A percentile compares a stretch with the other conserved stretches of the same genome.
These are phyloP conservation scores for Hippocampus barbouri DNA, from an alignment of 2,113 vertebrate species.

Conservation along the genomic window DNA sequence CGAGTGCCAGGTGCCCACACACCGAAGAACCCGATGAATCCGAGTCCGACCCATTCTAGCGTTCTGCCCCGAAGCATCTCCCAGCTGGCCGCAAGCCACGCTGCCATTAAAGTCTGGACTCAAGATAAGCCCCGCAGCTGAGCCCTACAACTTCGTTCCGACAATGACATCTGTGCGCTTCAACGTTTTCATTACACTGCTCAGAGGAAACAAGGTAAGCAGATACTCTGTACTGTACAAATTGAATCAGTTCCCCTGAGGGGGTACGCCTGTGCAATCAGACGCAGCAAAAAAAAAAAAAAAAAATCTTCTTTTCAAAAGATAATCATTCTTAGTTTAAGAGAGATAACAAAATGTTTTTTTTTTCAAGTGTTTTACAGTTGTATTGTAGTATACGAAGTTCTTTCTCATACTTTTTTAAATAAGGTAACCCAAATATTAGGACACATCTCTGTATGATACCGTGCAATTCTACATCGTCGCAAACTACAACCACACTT, in stretches of 20 bases:
- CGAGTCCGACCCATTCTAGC: slow-evolving; percentile 18
- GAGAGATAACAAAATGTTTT: background rate
- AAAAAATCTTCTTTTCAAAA: background rate
- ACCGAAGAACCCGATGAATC: slow-evolving; percentile 23
- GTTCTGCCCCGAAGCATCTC: slow-evolving; percentile 35
- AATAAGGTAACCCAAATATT: background rate
- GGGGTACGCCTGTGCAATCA: background rate
- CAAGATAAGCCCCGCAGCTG: slow-evolving; percentile 35
- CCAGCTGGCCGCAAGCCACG: slow-evolving; percentile 40
- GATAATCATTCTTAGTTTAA: too few species aligned
- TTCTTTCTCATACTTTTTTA: background rate
- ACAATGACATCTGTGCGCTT: slow-evolving; percentile 9
- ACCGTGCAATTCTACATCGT: too few species aligned
- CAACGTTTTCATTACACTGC: slow-evolving; percentile 5
- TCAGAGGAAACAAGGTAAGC: background rate
- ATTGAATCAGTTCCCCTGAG: background rate
- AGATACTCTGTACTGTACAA: background rate
- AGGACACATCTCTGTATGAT: background rate
- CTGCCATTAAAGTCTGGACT: slow-evolving; percentile 30
- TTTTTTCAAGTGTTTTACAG: background rate
- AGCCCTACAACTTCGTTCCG: slow-evolving; percentile 28
- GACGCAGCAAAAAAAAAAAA: background rate
- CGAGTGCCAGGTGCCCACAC: slow-evolving; percentile 13
- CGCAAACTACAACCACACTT: too few species aligned
- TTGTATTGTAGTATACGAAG: background rate